Percentiles rank a stretch among this genome's conserved stretches.
These are phyloP conservation scores for Trogon melanurus DNA, from an alignment of 2,113 vertebrate species.

Conservation along the genomic window DNA sequence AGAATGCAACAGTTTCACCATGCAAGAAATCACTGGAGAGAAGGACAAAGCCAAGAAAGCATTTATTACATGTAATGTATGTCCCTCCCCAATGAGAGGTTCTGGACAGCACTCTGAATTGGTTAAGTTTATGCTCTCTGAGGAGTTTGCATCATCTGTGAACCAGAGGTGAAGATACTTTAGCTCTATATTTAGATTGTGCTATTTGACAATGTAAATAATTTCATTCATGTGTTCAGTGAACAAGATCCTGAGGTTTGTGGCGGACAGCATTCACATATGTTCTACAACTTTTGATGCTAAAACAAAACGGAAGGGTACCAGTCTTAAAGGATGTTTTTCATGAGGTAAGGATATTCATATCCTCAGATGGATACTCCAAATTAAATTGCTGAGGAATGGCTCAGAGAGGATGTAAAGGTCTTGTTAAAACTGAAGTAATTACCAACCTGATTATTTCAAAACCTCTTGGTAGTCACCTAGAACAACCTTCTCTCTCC, in stretches of 20 bases:
- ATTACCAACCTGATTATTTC: neutral
- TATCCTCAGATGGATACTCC: neutral
- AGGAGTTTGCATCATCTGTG: neutral
- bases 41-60: neutral
- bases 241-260: neutral
- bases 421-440: neutral
- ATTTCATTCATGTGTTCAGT: neutral
- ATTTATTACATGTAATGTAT: neutral
- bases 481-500: neutral
- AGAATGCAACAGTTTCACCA: neutral
- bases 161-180: neutral
- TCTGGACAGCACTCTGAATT: neutral
- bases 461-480: neutral
- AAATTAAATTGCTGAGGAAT: neutral
- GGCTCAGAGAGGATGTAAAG: neutral
- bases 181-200: neutral
- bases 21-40: neutral
- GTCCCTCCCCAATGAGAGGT: neutral
- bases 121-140: neutral
- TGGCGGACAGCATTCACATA: neutral
- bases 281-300: neutral
- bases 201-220: neutral
- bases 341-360: neutral
- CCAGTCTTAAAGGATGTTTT: neutral
- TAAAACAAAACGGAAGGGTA: neutral